phyloP scores from a whole-genome alignment of 2,888 invertebrate genomes.

The Ichneumoninae sp. region DNA sequence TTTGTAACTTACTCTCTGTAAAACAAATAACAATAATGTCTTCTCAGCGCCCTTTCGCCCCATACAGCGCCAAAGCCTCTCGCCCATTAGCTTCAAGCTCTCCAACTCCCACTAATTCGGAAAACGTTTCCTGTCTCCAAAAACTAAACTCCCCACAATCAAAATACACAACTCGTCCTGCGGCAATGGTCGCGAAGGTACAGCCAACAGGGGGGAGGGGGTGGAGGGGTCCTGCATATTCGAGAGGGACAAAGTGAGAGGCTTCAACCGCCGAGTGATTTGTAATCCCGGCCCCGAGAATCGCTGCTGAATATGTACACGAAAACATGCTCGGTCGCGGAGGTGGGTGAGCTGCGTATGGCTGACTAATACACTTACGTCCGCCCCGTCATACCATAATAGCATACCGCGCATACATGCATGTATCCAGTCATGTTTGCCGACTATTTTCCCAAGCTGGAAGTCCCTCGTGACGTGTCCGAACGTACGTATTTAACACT shows the following conservation, averaged over 20 bases:
- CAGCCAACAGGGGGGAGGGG: too few species aligned
- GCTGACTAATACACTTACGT: slow-evolving; percentile 37
- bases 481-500: slow-evolving; percentile 63
- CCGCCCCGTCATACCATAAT: slow-evolving; percentile 25
- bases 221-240: not conserved
- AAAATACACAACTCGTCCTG: not conserved
- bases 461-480: slow-evolving; percentile 59
- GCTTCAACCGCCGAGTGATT: slow-evolving; percentile 59
- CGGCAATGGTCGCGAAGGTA: not conserved
- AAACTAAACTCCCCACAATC: too few species aligned
- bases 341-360: not conserved
- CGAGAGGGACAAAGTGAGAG: slow-evolving; percentile 29
- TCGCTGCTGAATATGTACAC: slow-evolving; percentile 59
- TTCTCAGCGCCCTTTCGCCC: not conserved
- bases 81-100: too few species aligned
- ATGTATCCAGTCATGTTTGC: slow-evolving; percentile 41
- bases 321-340: not conserved
- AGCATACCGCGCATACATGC: slow-evolving; percentile 37
- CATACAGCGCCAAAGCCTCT: too few species aligned
- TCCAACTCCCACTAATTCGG: too few species aligned
- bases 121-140: too few species aligned
- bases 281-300: slow-evolving; percentile 54
- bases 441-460: slow-evolving; percentile 54
- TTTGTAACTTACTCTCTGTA: too few species aligned
- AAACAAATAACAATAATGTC: too few species aligned